Evolutionary conservation across 2,113 vertebrate species (phyloP).

Genomic region (Okapia johnstoni): DNA sequence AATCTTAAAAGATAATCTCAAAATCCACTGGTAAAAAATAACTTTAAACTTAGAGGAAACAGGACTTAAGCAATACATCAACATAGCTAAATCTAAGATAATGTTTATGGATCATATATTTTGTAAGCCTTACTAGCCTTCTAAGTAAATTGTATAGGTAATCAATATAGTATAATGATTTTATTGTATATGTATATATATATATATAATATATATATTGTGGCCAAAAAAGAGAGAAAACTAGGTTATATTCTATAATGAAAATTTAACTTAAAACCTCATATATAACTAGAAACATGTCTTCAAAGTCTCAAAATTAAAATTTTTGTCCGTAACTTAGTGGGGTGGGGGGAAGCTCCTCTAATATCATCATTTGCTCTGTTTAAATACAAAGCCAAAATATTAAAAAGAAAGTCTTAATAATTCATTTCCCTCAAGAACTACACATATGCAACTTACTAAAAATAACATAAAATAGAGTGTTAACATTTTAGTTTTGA

Average conservation of each 20-base stretch:
- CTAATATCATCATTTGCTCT: neutral
- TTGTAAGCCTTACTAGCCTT: neutral
- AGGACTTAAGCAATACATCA: conserved; percentile 6
- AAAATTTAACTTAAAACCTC: neutral
- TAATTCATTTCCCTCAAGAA: neutral
- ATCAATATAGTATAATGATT: neutral
- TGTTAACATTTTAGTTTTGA: conserved; percentile 43
- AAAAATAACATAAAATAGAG: conserved; percentile 10
- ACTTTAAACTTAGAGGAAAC: neutral
- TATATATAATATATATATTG: neutral
- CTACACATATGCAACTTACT: neutral
- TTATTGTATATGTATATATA: neutral
- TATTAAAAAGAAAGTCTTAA: neutral
- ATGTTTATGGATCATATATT: neutral
- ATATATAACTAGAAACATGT: neutral
- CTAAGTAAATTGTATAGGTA: neutral
- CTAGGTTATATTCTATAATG: neutral
- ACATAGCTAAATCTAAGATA: neutral
- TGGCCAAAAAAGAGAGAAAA: neutral
- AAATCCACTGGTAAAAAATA: neutral
- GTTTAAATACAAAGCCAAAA: conserved; percentile 31
- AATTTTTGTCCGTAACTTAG: neutral
- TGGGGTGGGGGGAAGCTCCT: neutral
- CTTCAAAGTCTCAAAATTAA: neutral
- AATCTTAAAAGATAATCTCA: neutral